These are phyloP conservation scores for Aselliscus stoliczkanus DNA, from an alignment of 2,797 vertebrate genomes.

Conservation along the genomic window DNA sequence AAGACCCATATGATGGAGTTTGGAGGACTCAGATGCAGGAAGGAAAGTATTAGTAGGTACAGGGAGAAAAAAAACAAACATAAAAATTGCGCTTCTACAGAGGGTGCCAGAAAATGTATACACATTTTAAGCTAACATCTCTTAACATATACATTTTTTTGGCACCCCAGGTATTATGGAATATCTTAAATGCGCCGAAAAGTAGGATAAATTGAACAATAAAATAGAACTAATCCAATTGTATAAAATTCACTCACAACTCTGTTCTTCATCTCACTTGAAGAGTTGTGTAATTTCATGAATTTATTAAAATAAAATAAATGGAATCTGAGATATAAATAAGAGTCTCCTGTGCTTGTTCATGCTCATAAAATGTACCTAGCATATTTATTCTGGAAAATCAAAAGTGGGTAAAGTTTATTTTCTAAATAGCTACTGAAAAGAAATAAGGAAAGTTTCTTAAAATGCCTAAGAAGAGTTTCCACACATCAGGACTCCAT, in stretches of 20 bases:
- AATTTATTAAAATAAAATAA: slow-evolving; percentile 54
- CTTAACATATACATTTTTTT: too few species aligned
- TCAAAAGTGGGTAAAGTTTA: slow-evolving; percentile 33
- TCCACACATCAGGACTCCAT: not conserved
- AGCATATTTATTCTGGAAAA: slow-evolving; percentile 47
- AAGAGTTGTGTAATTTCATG: slow-evolving; percentile 34
- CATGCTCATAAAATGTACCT: slow-evolving; percentile 61
- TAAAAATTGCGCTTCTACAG: slow-evolving; percentile 35
- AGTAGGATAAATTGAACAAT: slow-evolving; percentile 26
- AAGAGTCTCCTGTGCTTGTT: slow-evolving; percentile 56
- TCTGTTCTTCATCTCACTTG: not conserved
- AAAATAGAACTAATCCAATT: slow-evolving; percentile 34
- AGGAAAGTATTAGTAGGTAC: not conserved
- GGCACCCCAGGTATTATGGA: not conserved
- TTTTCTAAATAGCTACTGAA: slow-evolving; percentile 48
- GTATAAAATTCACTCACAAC: slow-evolving; percentile 14
- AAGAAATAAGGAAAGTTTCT: slow-evolving; percentile 55
- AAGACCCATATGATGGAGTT: not conserved
- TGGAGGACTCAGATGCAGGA: not conserved
- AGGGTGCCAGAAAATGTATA: too few species aligned
- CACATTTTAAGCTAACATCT: too few species aligned
- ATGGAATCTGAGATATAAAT: slow-evolving; percentile 20
- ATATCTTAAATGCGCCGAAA: slow-evolving; percentile 34
- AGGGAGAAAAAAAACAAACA: not conserved
- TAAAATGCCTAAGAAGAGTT: slow-evolving; percentile 62